Evolutionary conservation across 2,888 invertebrate genomes (phyloP), one percentile per base, ranked within the genome.

Genomic region (Crepidodera aurea): DNA sequence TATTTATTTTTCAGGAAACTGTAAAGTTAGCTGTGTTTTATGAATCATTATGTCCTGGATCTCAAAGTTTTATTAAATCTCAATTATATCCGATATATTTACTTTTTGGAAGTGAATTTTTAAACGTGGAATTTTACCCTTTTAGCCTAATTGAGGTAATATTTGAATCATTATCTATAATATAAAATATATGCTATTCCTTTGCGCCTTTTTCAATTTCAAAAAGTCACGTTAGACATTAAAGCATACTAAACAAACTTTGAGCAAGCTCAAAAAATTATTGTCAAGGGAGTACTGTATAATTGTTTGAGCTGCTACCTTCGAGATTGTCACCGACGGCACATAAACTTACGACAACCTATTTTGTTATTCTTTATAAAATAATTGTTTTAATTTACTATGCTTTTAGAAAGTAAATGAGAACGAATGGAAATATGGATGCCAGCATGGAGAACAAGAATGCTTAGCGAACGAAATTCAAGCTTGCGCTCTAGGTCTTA

Each of bases 401-500:
- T n/a, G n/a, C n/a, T 29, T 37, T 37, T 15, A 37, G 37, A 37
- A 37, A 37, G 2, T 15, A 37, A 15, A 37, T 15, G 12, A 2
- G 1, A 5, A 1, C 1, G 10, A 5, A 2, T 40, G 16, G 40
- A 4, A 32, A 34, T 42, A 62, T 2, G 34, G 15, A 0, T 86
- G 86, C 67, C 85, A 85, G 68, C 85, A 85, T 67, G 85, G 85
- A 1, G 63, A 75, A 1, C 62, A 69, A 0, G 85, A 86, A 73
- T 86, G 86, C 69, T 70, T 71, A 1, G 84, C 83, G 8, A 86
- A 86, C 71, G 81, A 80, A 69, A 78, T 82, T 4, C 85, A 85
- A 69, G 82, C 84, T 1, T 85, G 85, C 65, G 84, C 51, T 10
- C n/a, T 67, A 0, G 22, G 22, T 1, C 10, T 22, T 6, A 65